Percentiles rank a stretch among this genome's conserved stretches.
Conservation (phyloP, 2,113 vertebrate species). For the Forbesichthys papilliferus region DNA sequence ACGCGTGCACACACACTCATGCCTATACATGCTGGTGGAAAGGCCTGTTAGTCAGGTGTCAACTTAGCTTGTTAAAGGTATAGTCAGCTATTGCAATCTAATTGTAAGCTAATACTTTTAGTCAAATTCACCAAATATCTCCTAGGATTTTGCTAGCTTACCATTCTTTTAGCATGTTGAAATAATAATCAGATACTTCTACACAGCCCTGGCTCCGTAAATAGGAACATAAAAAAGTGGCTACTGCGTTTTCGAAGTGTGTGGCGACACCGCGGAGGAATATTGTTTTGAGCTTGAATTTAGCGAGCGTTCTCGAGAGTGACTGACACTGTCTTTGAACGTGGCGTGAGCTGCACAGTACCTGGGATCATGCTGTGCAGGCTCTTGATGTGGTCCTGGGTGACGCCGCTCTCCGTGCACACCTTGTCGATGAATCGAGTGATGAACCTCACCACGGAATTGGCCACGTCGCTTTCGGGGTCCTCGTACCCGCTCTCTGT, state of each 20-base stretch:
- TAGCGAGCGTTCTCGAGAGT: too few species aligned
- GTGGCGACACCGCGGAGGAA: too few species aligned
- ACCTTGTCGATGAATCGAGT: conserved; percentile 97
- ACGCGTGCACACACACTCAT: background rate
- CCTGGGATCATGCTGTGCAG: conserved; percentile 99
- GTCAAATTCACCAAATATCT: too few species aligned
- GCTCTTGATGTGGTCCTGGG: conserved; percentile 96
- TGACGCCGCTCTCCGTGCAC: conserved; percentile 96
- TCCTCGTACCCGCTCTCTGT: conserved; percentile 98
- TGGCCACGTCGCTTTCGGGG: conserved; percentile 92
- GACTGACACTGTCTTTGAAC: too few species aligned
- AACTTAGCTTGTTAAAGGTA: conserved; percentile 26
- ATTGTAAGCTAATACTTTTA: too few species aligned
- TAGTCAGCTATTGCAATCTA: background rate
- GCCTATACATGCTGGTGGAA: conserved; percentile 29
- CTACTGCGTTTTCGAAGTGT: too few species aligned
- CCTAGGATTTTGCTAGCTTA: too few species aligned
- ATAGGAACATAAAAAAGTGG: too few species aligned
- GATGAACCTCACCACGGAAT: conserved; percentile 91
- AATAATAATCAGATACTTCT: too few species aligned
- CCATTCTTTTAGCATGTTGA: too few species aligned
- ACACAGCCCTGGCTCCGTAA: too few species aligned
- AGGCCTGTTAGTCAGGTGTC: conserved; percentile 46
- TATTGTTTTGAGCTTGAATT: too few species aligned
- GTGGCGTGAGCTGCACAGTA: conserved; percentile 41